Conservation (phyloP, 1,140 invertebrate species). For the Orius laevigatus region DNA sequence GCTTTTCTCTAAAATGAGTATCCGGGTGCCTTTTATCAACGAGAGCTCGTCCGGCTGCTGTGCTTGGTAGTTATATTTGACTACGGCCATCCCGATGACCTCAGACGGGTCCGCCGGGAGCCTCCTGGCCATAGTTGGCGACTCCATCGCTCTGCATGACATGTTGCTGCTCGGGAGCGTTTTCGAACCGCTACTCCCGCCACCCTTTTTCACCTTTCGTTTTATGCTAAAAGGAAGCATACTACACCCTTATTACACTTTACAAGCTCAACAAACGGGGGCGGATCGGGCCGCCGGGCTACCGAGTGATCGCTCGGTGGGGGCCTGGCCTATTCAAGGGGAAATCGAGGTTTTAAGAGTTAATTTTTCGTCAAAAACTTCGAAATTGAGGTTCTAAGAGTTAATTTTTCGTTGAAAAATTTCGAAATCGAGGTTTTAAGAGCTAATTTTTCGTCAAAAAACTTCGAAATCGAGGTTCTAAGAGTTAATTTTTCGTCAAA, state of each 20-base stretch:
- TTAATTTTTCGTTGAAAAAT: no score
- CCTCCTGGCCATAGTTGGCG: constrained; percentile 54
- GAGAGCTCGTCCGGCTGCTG: constrained; percentile 93
- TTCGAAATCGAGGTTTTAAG: no score
- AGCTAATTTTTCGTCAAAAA: no score
- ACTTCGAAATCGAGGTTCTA: no score
- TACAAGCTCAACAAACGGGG: no score
- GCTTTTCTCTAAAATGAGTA: constrained; percentile 93
- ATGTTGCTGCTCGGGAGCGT: constrained; percentile 72
- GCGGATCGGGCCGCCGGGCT: no score
- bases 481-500: no score
- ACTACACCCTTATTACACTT: not conserved
- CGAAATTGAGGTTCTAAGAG: no score
- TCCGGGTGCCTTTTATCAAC: constrained; percentile 75
- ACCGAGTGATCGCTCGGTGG: no score
- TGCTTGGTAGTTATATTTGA: constrained; percentile 96
- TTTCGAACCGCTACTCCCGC: constrained; percentile 52
- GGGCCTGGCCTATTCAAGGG: no score
- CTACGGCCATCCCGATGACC: constrained; percentile 77
- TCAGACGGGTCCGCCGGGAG: constrained; percentile 67
- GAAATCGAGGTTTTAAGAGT: no score
- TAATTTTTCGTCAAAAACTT: no score
- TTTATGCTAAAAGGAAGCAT: constrained; percentile 51
- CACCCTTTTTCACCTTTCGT: constrained; percentile 77
- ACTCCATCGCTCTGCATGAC: constrained; percentile 44